Conservation (phyloP, 2,888 invertebrate genomes). For the Amphipoea oculea region DNA sequence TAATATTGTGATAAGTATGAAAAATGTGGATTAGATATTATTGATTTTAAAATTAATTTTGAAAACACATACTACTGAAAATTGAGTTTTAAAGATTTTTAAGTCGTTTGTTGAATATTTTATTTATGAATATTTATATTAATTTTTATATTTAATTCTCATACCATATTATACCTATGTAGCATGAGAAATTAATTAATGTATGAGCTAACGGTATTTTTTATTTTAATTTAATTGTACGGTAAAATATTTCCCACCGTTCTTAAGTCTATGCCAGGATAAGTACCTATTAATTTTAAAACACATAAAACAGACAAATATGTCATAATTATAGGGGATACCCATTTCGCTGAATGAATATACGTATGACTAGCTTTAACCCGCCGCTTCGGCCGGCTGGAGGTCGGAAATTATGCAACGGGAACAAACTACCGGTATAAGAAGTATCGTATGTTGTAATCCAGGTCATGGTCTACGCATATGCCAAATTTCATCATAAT, state of each 20-base stretch:
- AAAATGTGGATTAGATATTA: not conserved
- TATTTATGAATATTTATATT: no score
- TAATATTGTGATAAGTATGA: not conserved
- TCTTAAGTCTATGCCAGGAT: no score
- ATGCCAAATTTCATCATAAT: not conserved
- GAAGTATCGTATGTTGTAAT: not conserved
- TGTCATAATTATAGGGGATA: not conserved
- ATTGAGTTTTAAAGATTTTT: not conserved
- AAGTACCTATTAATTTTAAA: not conserved
- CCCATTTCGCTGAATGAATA: not conserved
- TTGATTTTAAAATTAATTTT: not conserved
- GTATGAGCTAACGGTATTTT: no score
- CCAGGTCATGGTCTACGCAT: not conserved
- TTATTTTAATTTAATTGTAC: no score
- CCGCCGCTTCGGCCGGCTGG: not conserved
- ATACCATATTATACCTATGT: no score
- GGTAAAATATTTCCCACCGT: not conserved
- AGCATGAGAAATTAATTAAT: no score
- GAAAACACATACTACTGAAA: not conserved
- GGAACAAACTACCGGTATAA: not conserved
- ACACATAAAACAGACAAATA: not conserved
- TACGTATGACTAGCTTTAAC: not conserved
- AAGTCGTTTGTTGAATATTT: not conserved
- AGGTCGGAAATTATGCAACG: not conserved
- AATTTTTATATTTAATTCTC: not conserved